These are phyloP conservation scores for Hydrophis major DNA, from an alignment of 2,797 vertebrate genomes.

Conservation along the genomic window DNA sequence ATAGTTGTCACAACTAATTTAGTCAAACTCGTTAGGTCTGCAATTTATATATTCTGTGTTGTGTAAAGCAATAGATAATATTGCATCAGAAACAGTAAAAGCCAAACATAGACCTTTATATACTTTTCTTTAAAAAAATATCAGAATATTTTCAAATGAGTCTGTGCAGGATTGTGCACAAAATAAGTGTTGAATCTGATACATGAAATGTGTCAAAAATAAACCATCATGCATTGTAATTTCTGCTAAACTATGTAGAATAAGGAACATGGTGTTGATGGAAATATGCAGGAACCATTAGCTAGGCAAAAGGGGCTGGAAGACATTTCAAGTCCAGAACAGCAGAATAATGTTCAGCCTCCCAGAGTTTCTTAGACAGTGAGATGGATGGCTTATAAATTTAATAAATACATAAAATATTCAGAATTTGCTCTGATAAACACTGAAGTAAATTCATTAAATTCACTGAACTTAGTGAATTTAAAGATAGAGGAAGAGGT, in stretches of 20 bases:
- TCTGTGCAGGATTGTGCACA: neutral
- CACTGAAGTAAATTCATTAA: neutral
- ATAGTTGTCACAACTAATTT: neutral
- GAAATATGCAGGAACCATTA: neutral
- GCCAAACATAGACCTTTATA: neutral
- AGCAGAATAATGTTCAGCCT: neutral
- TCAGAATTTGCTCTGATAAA: neutral
- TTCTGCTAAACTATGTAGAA: neutral
- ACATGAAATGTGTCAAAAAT: neutral
- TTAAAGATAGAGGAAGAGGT: neutral
- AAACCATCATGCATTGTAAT: neutral
- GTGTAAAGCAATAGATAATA: neutral
- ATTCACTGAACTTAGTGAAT: neutral
- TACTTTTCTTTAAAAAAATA: neutral
- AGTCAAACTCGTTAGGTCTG: neutral
- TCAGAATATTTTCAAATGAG: neutral
- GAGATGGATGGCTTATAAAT: neutral
- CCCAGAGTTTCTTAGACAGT: neutral
- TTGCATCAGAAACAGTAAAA: neutral
- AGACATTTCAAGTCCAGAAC: neutral
- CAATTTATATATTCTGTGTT: neutral
- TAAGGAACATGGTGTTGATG: neutral
- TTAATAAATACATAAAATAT: neutral
- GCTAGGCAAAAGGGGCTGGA: neutral
- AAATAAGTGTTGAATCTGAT: neutral